Base-by-base conservation (phyloP, 2,797 vertebrate species). In the Numenius phaeopus region DNA sequence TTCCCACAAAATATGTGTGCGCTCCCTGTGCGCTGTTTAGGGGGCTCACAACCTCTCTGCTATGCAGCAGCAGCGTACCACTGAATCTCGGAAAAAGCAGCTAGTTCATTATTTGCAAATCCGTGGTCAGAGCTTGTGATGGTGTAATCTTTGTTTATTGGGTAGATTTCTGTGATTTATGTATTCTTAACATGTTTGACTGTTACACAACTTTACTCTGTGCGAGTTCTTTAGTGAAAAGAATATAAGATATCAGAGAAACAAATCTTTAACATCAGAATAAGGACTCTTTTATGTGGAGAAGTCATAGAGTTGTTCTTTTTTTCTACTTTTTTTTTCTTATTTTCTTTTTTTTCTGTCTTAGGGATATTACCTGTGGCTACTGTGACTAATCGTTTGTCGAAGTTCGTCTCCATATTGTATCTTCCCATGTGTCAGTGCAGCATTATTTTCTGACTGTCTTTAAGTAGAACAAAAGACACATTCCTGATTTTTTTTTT, bases 71-170 rank as follows among this genome's bases (percentile, higher is more conserved):
- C 62, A 65, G 20, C 11, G 9, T 90, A 21, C 79, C 57, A 55
- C 7, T 61, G 30, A 71, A 9, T 44, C 65, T 72, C 76, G 54
- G 47, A 66, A 82, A 90, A 62, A 58, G 19, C 39, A 55, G 22
- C 57, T 65, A 29, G 57, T 50, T 95, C 64, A 44, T 83, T 76
- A 59, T 82, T 83, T 7, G 3, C 42, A 90, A 72, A 79, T 91
- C 24, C 55, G 24, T 72, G 73, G n/a, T 69, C 54, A 85, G 46
- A 84, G 39, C 67, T 49, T 58, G 57, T 62, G 62, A 46, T 70
- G 39, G n/a, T 87, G 13, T 91, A 79, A 66, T 84, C 42, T 62
- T 93, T 87, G 50, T 58, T 90, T 91, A 42, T 66, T 95, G 77
- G 16, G 9, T 73, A 71, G 50, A 83, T 64, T 94, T 77, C 64